These are phyloP conservation scores for Laothoe populi DNA, from an alignment of 2,888 invertebrate genomes.

Conservation along the genomic window DNA sequence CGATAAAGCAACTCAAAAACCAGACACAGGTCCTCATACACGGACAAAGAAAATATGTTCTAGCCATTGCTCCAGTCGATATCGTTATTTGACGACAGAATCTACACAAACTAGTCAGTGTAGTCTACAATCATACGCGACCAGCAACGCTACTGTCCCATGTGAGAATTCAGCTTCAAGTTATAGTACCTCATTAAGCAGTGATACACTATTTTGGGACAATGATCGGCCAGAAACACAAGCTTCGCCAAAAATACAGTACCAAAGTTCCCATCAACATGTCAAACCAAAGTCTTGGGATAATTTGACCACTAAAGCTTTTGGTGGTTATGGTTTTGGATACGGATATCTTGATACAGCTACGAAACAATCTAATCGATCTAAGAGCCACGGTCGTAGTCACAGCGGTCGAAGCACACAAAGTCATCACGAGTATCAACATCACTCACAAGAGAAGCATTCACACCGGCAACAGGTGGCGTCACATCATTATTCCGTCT, in stretches of 20 bases:
- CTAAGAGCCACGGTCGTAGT: constrained; percentile 80
- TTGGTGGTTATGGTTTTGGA: constrained; percentile 94
- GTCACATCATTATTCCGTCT: constrained; percentile 76
- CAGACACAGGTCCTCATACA: constrained; percentile 75
- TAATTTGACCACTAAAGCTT: constrained; percentile 93
- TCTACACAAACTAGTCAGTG: constrained; percentile 90
- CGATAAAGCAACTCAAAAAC: constrained; percentile 76
- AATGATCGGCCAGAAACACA: constrained; percentile 75
- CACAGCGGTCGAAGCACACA: constrained; percentile 85
- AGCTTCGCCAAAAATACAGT: constrained; percentile 77
- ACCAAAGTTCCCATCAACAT: constrained; percentile 75
- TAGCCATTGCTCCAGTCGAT: constrained; percentile 73
- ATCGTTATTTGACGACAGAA: constrained; percentile 87
- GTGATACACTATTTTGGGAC: constrained; percentile 95
- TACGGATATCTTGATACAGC: constrained; percentile 92
- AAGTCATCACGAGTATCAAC: constrained; percentile 80
- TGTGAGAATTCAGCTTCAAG: constrained; percentile 91
- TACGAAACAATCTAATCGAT: constrained; percentile 68
- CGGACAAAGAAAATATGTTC: constrained; percentile 75
- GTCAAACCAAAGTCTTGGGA: constrained; percentile 95
- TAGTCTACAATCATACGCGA: constrained; percentile 93
- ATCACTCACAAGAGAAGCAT: constrained; percentile 71
- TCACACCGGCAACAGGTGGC: constrained; percentile 74
- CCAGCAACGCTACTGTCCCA: constrained; percentile 88
- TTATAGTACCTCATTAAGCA: constrained; percentile 93